Evolutionary conservation across 2,113 vertebrate genomes (phyloP), one percentile per base, ranked within the genome.

Genomic region (Oryzias melastigma): DNA sequence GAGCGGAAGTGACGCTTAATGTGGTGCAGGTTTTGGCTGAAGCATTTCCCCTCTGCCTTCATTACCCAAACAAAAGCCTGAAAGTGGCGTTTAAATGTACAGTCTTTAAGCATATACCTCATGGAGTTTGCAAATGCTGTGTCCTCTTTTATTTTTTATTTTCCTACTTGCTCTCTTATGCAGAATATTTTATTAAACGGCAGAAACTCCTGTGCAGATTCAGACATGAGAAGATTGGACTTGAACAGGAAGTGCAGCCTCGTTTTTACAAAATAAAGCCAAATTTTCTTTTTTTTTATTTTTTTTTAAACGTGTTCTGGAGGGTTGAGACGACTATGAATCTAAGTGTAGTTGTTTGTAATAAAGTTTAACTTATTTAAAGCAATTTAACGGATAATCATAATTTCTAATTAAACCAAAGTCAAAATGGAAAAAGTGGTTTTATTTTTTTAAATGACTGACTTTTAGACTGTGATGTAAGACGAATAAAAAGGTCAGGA

Each of bases 41-140:
- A 68, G 81, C 62, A 51, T 46, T 79, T 77, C 53, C 78, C 77
- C 71, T 68, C 41, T 73, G 71, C 71, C 62, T 25, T 67, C 75
- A 62, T 62, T 60, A 49, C 51, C 60, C 14, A 72, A 77, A 52
- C 71, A 72, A 76, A 52, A 69, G 69, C 50, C 76, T 42, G 19
- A 58, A 65, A 58, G 18, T 48, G 71, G 67, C 80, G 72, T 73
- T 46, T 64, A 66, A 57, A 64, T 68, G 62, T 84, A 63, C 68
- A 82, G 64, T 85, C 78, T 83, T 77, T 80, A 78, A 85, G 72
- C 65, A 77, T 82, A 90, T 91, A 92, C 90, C 89, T 92, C 91
- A 90, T 84, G 75, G 73, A 81, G 69, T 88, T 88, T 72, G 74
- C 76, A 83, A 72, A 84, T 78, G 77, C 84, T 86, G 77, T 64